A percentile compares a stretch with the other conserved stretches of the same genome.
Evolutionary conservation across 2,888 invertebrate species (phyloP).

Genomic region (Trissoscelio sp.): DNA sequence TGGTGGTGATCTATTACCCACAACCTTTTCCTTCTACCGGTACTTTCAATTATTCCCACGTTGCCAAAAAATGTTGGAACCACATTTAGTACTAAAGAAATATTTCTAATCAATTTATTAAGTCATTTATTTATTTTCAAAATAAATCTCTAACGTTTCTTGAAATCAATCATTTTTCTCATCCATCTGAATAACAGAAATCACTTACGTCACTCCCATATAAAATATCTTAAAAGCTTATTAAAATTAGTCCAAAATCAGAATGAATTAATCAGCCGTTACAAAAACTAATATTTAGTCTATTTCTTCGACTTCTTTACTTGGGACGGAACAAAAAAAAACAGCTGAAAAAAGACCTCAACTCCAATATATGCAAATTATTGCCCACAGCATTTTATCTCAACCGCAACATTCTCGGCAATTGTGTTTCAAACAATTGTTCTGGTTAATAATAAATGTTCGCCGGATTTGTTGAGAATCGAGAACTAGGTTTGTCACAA

Average conservation of each 20-base stretch:
- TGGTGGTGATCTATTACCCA: constrained; percentile 21
- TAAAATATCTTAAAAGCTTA: constrained; percentile 51
- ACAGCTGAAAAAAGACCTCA: constrained; percentile 1
- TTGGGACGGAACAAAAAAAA: constrained; percentile 8
- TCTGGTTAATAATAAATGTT: constrained; percentile 60
- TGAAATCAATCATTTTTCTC: constrained; percentile 53
- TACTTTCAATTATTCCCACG: background rate
- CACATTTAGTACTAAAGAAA: background rate
- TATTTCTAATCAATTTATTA: background rate
- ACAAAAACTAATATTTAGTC: constrained; percentile 46
- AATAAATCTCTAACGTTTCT: constrained; percentile 39
- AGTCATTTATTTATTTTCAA: constrained; percentile 36
- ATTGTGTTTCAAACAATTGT: constrained; percentile 57
- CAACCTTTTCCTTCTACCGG: background rate
- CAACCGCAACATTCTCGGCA: constrained; percentile 51
- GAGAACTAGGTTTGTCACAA: constrained; percentile 65
- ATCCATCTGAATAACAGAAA: constrained; percentile 35
- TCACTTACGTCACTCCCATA: constrained; percentile 28
- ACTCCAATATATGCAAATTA: constrained; percentile 44
- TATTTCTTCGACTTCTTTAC: constrained; percentile 16
- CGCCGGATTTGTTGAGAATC: constrained; percentile 50
- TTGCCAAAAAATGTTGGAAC: constrained; percentile 15
- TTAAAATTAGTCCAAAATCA: constrained; percentile 52
- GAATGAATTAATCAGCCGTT: constrained; percentile 40
- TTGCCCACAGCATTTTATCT: constrained; percentile 38